Evolutionary conservation across 1,140 invertebrate genomes (phyloP).

Genomic region (Camponotus pennsylvanicus): DNA sequence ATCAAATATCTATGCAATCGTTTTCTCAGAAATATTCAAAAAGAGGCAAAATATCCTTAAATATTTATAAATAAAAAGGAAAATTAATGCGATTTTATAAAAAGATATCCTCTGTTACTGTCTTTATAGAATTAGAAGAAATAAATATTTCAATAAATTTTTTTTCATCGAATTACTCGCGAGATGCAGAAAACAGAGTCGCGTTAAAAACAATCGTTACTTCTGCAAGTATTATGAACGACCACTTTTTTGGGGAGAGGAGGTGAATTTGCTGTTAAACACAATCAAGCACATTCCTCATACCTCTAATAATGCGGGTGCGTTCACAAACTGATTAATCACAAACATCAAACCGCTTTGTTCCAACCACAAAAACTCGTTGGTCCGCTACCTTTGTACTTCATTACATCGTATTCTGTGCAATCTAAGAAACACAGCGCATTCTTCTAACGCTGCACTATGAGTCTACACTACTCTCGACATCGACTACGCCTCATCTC

Average conservation of each 20-base stretch:
- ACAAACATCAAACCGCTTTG: conserved; percentile 48
- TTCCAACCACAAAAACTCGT: conserved; percentile 9
- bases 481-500: conserved; percentile 41
- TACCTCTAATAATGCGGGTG: conserved; percentile 47
- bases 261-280: neutral
- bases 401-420: conserved; percentile 32
- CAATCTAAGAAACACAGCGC: conserved; percentile 19
- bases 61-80: neutral
- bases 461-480: conserved; percentile 13
- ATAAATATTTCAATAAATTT: neutral
- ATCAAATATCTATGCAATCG: neutral
- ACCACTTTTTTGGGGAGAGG: neutral
- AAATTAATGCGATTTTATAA: neutral
- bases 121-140: conserved; percentile 1
- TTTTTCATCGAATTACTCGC: neutral
- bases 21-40: neutral
- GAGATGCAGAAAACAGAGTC: neutral
- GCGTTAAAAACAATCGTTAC: neutral
- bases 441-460: conserved; percentile 15
- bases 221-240: neutral
- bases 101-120: neutral
- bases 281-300: conserved; percentile 57
- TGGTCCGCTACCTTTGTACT: conserved; percentile 12
- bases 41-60: neutral
- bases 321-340: conserved; percentile 41